These are phyloP conservation scores for Smithornis capensis DNA, from an alignment of 2,113 vertebrate genomes.

Conservation along the genomic window DNA sequence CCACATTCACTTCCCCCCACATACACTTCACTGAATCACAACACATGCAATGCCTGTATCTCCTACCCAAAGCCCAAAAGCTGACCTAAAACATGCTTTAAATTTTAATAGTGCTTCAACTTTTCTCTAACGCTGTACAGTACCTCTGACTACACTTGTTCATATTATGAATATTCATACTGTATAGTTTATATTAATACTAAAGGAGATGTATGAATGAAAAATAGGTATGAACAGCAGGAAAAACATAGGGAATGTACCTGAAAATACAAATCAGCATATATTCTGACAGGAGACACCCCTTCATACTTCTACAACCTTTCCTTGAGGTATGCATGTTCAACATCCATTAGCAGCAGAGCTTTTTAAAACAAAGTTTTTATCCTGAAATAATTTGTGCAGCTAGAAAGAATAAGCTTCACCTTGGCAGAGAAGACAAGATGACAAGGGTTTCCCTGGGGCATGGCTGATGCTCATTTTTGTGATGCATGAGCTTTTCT, in stretches of 20 bases:
- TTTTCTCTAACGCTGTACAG: background rate
- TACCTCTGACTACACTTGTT: background rate
- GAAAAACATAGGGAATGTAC: background rate
- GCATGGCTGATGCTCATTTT: background rate
- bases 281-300: background rate
- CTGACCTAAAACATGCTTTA: background rate
- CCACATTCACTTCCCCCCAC: background rate
- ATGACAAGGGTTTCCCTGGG: background rate
- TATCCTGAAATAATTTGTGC: background rate
- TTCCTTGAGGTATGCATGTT: background rate
- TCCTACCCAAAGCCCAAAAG: background rate
- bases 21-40: background rate
- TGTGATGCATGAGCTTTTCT: rapidly evolving
- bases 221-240: background rate
- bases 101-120: background rate
- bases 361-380: background rate
- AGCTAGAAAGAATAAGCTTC: background rate
- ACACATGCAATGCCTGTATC: background rate
- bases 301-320: background rate
- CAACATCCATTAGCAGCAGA: background rate
- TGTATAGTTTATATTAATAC: background rate
- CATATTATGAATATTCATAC: background rate
- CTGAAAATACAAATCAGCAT: background rate
- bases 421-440: background rate
- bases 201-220: background rate